Percentiles rank a stretch among this genome's conserved stretches.
phyloP scores from a whole-genome alignment of 2,113 vertebrate species.

The Gambusia affinis region DNA sequence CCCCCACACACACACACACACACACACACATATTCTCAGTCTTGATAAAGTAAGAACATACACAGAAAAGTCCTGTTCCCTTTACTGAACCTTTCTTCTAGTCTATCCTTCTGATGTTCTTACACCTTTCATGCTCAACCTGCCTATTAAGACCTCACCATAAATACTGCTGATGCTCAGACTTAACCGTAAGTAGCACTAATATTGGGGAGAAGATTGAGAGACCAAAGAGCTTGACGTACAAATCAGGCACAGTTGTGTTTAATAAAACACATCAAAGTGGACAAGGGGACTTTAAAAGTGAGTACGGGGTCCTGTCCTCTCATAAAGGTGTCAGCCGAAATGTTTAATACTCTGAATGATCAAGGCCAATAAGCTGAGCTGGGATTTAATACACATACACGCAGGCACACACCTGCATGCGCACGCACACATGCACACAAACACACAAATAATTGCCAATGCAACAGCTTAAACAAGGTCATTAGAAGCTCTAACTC shows the following conservation, averaged over 20 bases:
- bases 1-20: too few relatives aligned
- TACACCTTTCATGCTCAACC: constrained; percentile 26
- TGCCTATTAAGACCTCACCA: constrained; percentile 42
- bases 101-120: constrained; percentile 16
- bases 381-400: constrained; percentile 34
- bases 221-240: constrained; percentile 44
- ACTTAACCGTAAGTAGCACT: constrained; percentile 29
- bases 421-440: constrained; percentile 46
- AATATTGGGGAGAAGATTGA: constrained; percentile 30
- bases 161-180: constrained; percentile 54
- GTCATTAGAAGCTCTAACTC: constrained; percentile 68
- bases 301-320: constrained; percentile 69
- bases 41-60: background rate
- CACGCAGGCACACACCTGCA: constrained; percentile 2
- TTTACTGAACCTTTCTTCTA: constrained; percentile 22
- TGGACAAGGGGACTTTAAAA: constrained; percentile 52
- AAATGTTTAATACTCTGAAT: constrained; percentile 69
- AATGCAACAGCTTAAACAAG: constrained; percentile 56
- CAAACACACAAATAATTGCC: constrained; percentile 62
- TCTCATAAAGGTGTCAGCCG: constrained; percentile 80
- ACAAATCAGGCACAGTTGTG: constrained; percentile 74
- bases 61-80: constrained; percentile 1
- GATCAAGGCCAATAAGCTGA: constrained; percentile 71
- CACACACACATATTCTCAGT: background rate
- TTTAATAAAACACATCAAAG: constrained; percentile 78